Conservation (phyloP, 2,888 invertebrate species). For the Drosophila mercatorum region DNA sequence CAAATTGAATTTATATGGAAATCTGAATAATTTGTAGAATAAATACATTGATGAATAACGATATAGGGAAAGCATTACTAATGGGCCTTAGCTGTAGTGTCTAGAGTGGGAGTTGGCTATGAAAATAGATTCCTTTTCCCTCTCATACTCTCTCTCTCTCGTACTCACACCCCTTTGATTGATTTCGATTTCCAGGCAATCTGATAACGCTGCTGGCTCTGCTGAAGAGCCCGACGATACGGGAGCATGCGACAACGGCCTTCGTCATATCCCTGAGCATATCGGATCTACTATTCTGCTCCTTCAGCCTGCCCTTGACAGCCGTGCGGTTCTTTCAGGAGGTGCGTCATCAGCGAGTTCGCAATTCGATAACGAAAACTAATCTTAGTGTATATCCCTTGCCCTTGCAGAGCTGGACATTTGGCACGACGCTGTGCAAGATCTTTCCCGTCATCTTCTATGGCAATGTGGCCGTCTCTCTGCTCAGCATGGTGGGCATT, state of each 20-base stretch:
- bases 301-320: slow-evolving; percentile 93
- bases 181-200: slow-evolving; percentile 88
- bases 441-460: slow-evolving; percentile 95
- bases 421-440: slow-evolving; percentile 91
- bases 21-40: neutral
- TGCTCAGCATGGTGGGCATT: slow-evolving; percentile 95
- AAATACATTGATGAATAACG: neutral
- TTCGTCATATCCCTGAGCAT: slow-evolving; percentile 94
- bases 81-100: neutral
- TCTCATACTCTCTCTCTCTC: neutral
- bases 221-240: slow-evolving; percentile 90
- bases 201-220: slow-evolving; percentile 92
- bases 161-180: no score
- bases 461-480: slow-evolving; percentile 94
- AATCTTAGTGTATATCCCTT: neutral
- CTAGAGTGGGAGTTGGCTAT: no score
- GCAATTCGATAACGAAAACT: neutral
- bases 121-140: no score
- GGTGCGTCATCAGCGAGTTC: slow-evolving; percentile 73
- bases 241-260: slow-evolving; percentile 93
- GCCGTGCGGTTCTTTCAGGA: slow-evolving; percentile 93
- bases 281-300: slow-evolving; percentile 93
- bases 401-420: slow-evolving; percentile 87
- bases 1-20: neutral
- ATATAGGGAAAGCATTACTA: neutral